phyloP scores from a whole-genome alignment of 2,113 vertebrate genomes.

The Nematolebias whitei region DNA sequence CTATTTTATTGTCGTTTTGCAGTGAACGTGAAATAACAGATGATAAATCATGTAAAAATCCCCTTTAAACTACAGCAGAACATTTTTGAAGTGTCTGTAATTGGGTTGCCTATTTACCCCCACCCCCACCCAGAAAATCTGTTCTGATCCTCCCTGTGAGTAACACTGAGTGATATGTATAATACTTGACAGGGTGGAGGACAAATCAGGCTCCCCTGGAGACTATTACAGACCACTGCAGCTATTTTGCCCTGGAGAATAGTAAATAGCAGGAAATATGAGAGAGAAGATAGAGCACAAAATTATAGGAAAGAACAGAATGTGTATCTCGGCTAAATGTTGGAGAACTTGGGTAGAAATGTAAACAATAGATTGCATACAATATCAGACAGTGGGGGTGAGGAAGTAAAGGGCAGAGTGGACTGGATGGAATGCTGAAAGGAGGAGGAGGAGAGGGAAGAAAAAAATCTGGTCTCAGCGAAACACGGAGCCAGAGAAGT shows the following conservation, averaged over 20 bases:
- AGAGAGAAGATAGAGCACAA: constrained; percentile 4
- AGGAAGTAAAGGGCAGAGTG: constrained; percentile 20
- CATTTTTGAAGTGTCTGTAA: constrained; percentile 4
- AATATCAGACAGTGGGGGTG: constrained; percentile 37
- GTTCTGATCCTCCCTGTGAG: constrained; percentile 45
- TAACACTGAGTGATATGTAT: constrained; percentile 50
- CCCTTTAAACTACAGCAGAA: constrained; percentile 3
- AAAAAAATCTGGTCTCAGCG: constrained; percentile 61
- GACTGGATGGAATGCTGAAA: constrained; percentile 58
- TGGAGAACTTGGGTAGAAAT: constrained; percentile 10
- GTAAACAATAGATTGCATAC: constrained; percentile 28
- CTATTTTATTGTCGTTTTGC: no score
- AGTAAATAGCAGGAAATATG: constrained; percentile 42
- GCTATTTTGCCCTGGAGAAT: constrained; percentile 43
- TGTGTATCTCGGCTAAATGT: constrained; percentile 12
- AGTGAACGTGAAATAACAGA: background rate
- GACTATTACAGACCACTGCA: constrained; percentile 62
- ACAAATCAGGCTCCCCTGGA: constrained; percentile 48
- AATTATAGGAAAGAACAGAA: constrained; percentile 38
- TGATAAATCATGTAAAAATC: constrained; percentile 4
- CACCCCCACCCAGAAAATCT: constrained; percentile 2
- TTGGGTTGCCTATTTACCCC: constrained; percentile 21
- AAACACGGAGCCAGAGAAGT: constrained; percentile 52
- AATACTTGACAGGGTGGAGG: constrained; percentile 54
- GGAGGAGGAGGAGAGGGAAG: constrained; percentile 59